Evolutionary conservation across 2,113 vertebrate genomes (phyloP), one percentile per base, ranked within the genome.

Genomic region (Hymenochirus boettgeri): DNA sequence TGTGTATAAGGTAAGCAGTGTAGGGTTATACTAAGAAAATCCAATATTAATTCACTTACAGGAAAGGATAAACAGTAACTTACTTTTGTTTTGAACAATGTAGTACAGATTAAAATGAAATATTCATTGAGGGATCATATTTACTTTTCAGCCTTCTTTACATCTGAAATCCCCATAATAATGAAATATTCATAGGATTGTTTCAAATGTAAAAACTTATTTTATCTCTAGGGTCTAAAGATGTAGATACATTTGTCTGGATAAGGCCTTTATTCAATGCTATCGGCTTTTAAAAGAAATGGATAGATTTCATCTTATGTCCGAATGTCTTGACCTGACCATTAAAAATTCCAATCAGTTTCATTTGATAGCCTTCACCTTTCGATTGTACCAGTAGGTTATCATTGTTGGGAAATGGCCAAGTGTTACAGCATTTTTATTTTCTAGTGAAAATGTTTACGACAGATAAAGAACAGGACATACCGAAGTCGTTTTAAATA

Each of bases 121-220:
- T 64, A 57, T 26, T 39, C 23, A 18, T 24, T 2, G 17, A 18
- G 39, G 51, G 53, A 56, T 45, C 35, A 42, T 4, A 21, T 29
- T 3, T 18, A 45, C 33, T 5, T 45, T 53, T n/a, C 2, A 35
- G 8, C 23, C 17, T 55, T 12, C 61, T 26, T 50, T 39, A 25
- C 18, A 39, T 54, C 8, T 42, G 7, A 31, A 37, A 22, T 29
- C n/a, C 19, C 35, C 35, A 19, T 46, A 29, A 64, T 56, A 46
- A 64, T 64, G n/a, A 64, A 64, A 56, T 55, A 56, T 64, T 64
- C 62, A 54, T 31, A 46, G 37, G 18, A 17, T 29, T 39, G 54
- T 55, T 64, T 31, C 18, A n/a, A 31, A 56, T 55, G 8, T 31
- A 7, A 39, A 55, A 46, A 31, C 26, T 13, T 39, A 35, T 64